Conservation (phyloP, 2,797 vertebrate species). For the Eurystomus glaucurus region DNA sequence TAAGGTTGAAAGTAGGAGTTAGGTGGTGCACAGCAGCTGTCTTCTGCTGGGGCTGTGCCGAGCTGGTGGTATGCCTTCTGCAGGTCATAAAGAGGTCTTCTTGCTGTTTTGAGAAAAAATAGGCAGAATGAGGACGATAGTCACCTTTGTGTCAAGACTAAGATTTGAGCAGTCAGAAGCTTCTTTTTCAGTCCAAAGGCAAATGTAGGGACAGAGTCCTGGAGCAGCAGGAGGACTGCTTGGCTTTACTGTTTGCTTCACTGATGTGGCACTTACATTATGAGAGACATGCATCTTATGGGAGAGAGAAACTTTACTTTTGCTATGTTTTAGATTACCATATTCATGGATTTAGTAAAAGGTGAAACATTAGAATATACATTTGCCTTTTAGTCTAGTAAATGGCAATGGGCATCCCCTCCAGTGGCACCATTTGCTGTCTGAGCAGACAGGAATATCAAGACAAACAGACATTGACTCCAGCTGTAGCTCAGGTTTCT, state of each 20-base stretch:
- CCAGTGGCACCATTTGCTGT: neutral
- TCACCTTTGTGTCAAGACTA: neutral
- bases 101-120: neutral
- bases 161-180: neutral
- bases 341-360: neutral
- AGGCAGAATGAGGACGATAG: neutral
- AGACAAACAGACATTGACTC: neutral
- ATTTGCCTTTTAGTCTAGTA: neutral
- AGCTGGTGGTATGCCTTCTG: neutral
- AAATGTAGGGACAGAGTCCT: neutral
- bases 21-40: neutral
- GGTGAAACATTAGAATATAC: neutral
- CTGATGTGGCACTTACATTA: neutral
- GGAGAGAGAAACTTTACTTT: neutral
- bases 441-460: neutral
- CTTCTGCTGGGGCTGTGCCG: neutral
- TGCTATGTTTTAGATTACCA: accelerated
- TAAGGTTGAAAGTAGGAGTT: neutral
- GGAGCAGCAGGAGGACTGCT: accelerated
- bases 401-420: neutral
- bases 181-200: neutral
- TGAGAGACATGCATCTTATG: neutral
- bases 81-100: neutral
- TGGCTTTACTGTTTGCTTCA: neutral
- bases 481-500: neutral